A percentile compares a stretch with the other conserved stretches of the same genome.
phyloP scores from a whole-genome alignment of 2,888 invertebrate species.

The Eubasilissa splendida region DNA sequence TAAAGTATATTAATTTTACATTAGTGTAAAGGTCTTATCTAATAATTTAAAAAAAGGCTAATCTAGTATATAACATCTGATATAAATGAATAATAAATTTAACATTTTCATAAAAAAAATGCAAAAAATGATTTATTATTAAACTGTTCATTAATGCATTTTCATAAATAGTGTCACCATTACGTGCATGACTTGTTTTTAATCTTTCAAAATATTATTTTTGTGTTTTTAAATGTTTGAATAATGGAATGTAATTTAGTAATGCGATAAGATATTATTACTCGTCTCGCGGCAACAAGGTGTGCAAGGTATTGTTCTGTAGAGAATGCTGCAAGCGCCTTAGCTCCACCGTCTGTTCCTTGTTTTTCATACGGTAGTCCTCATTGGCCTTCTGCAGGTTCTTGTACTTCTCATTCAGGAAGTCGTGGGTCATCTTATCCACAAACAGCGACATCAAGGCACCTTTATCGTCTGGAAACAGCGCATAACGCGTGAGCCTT shows the following conservation, averaged over 20 bases:
- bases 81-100: not conserved
- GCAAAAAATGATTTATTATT: not conserved
- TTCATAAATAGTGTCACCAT: too few species aligned
- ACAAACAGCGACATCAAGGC: slow-evolving; percentile 69
- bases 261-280: not conserved
- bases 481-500: too few species aligned
- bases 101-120: not conserved
- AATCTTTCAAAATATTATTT: not conserved
- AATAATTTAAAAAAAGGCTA: too few species aligned
- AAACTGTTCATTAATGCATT: too few species aligned
- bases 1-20: too few species aligned
- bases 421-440: slow-evolving; percentile 70
- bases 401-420: slow-evolving; percentile 69
- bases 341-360: slow-evolving; percentile 63
- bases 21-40: too few species aligned
- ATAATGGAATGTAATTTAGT: not conserved
- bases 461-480: slow-evolving; percentile 44
- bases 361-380: slow-evolving; percentile 70
- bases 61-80: too few species aligned
- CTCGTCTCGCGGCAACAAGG: slow-evolving; percentile 61
- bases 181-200: too few species aligned
- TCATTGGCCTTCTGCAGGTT: slow-evolving; percentile 66
- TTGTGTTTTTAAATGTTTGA: not conserved
- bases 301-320: slow-evolving; percentile 61
- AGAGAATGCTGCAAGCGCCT: slow-evolving; percentile 63